Conservation (phyloP, 2,113 vertebrate genomes). For the Notothenia coriiceps region DNA sequence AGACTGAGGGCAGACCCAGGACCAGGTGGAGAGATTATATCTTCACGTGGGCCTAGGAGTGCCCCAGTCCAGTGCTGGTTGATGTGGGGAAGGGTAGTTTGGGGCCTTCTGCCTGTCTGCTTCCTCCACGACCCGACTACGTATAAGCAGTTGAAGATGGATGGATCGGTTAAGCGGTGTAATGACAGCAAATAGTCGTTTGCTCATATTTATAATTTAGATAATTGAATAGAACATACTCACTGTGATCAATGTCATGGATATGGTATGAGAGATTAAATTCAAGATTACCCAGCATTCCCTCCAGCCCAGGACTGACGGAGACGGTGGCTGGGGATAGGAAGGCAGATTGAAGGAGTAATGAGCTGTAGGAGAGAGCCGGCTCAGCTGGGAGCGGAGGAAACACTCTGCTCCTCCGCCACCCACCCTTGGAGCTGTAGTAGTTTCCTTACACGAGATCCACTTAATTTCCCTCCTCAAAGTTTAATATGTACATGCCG, state of each 20-base stretch:
- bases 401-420: conserved; percentile 11
- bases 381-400: conserved; percentile 31
- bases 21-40: no score
- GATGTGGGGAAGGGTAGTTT: no score
- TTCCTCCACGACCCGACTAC: no score
- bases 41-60: no score
- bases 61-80: no score
- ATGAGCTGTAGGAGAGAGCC: conserved; percentile 59
- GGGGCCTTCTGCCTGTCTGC: no score
- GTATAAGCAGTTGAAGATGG: no score
- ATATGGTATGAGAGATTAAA: conserved; percentile 28
- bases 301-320: conserved; percentile 17
- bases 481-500: conserved; percentile 62
- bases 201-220: not conserved
- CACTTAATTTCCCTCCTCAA: conserved; percentile 52
- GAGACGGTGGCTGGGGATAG: conserved; percentile 29
- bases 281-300: conserved; percentile 8
- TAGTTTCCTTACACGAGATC: conserved; percentile 28
- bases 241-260: not conserved
- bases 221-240: not conserved
- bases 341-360: conserved; percentile 63
- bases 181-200: no score
- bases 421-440: conserved; percentile 2
- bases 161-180: no score
- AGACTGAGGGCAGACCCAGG: no score